Evolutionary conservation across 1,140 invertebrate species (phyloP), one percentile per base, ranked within the genome.

Genomic region (Armadillidium nasatum): DNA sequence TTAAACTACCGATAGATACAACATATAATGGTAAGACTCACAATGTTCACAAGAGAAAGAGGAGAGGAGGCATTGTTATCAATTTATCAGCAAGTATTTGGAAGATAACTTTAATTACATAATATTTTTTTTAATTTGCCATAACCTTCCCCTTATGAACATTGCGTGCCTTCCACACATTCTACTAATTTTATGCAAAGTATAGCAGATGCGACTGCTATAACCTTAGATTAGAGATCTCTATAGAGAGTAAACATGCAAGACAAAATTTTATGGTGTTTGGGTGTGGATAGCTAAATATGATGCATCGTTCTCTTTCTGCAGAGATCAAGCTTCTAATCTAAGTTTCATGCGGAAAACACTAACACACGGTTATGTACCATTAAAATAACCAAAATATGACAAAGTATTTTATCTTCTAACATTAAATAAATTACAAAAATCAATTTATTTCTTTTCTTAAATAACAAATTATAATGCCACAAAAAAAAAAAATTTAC

Each of bases 201-300:
- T 60, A 60, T 60, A 60, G 50, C 50, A 60, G 50, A 60, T 60
- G 50, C 19, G 7, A 15, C 50, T 60, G 50, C 50, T 60, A 60
- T 60, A 60, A 60, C 7, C 50, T 60, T 60, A 60, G 50, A 60
- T 60, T 60, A 60, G 50, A 60, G 50, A 60, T 60, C 50, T 60
- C 50, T 60, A 60, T 19, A 60, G 50, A 60, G 50, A 60, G 50
- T 60, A 60, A 60, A 60, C 50, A 60, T 60, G 50, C 50, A 60
- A 60, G 19, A 60, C 50, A 60, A 19, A 13, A 15, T 19, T 60
- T 60, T 60, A 60, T 15, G 19, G 50, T 15, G 11, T 60, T n/a
- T 60, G 50, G 50, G 11, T 13, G 50, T 19, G 50, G 19, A 19
- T 13, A 4, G 7, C 50, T 19, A 19, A 15, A 60, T 60, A 60